Percentiles rank a stretch among this genome's conserved stretches.
phyloP scores from a whole-genome alignment of 2,888 invertebrate species.

The Minunthozetes semirufus region DNA sequence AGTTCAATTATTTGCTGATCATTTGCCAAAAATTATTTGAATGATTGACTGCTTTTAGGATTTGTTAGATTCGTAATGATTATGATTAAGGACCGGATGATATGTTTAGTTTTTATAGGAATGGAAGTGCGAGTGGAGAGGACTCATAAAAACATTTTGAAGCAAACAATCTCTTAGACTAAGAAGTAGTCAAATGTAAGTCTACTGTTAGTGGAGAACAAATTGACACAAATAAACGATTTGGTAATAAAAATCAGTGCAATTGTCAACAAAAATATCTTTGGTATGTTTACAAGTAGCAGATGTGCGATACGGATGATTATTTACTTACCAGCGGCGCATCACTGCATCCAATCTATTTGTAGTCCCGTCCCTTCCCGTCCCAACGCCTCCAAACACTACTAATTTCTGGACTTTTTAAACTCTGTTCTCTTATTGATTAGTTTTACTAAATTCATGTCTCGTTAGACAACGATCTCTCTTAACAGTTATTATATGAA shows the following conservation, averaged over 20 bases:
- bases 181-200: neutral
- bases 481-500: conserved; percentile 10
- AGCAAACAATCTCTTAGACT: too few species aligned
- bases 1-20: too few species aligned
- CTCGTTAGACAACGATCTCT: conserved; percentile 14
- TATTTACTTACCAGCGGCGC: conserved; percentile 20
- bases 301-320: conserved; percentile 14
- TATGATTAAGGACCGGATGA: too few species aligned
- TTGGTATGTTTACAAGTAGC: conserved; percentile 25
- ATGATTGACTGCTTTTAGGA: too few species aligned
- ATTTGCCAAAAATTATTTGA: too few species aligned
- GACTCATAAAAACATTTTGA: too few species aligned
- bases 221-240: conserved; percentile 25
- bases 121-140: too few species aligned
- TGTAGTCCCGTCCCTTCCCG: neutral
- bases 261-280: conserved; percentile 21
- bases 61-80: too few species aligned
- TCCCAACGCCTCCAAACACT: neutral
- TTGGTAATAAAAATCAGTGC: conserved; percentile 24
- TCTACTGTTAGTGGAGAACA: neutral
- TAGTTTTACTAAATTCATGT: conserved; percentile 22
- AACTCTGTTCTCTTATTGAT: conserved; percentile 6
- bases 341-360: conserved; percentile 10
- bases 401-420: neutral
- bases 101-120: too few species aligned